A percentile compares a stretch with the other conserved stretches of the same genome.
Evolutionary conservation across 2,888 invertebrate genomes (phyloP).

Genomic region (Lampropteryx suffumata): DNA sequence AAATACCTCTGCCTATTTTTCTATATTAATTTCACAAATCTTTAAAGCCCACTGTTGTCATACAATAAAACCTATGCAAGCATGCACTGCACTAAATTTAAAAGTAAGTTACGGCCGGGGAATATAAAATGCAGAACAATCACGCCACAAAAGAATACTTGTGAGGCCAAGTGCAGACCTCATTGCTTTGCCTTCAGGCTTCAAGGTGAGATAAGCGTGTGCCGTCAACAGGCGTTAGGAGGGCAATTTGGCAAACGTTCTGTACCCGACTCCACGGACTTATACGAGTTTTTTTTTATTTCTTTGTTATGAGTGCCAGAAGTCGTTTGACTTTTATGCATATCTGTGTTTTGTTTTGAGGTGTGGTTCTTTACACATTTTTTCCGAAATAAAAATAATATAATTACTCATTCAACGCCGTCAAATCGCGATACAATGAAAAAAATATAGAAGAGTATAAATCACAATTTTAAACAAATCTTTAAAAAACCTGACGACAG

Average conservation of each 20-base stretch:
- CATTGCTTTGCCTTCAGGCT: conserved; percentile 25
- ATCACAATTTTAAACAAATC: too few species aligned
- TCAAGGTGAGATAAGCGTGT: conserved; percentile 31
- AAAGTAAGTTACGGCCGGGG: conserved; percentile 30
- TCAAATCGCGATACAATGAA: too few species aligned
- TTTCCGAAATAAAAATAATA: too few species aligned
- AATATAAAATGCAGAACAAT: conserved; percentile 37
- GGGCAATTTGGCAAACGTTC: conserved; percentile 35
- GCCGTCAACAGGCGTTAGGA: conserved; percentile 35
- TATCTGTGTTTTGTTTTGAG: background rate
- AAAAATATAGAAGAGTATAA: background rate
- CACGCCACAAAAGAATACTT: conserved; percentile 30
- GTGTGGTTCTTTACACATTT: too few species aligned
- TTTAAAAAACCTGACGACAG: too few species aligned
- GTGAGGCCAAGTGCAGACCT: conserved; percentile 23
- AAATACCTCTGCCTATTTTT: too few species aligned
- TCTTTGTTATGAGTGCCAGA: conserved; percentile 21
- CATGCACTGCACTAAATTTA: conserved; percentile 23
- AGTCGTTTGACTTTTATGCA: conserved; percentile 13
- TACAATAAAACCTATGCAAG: conserved; percentile 29
- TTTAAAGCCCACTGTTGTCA: conserved; percentile 18
- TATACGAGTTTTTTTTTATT: conserved; percentile 23
- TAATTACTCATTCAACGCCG: too few species aligned
- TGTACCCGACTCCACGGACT: conserved; percentile 22
- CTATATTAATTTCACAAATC: conserved; percentile 8